Evolutionary conservation across 1,140 invertebrate genomes (phyloP).

Genomic region (Scaptodrosophila lebanonensis): DNA sequence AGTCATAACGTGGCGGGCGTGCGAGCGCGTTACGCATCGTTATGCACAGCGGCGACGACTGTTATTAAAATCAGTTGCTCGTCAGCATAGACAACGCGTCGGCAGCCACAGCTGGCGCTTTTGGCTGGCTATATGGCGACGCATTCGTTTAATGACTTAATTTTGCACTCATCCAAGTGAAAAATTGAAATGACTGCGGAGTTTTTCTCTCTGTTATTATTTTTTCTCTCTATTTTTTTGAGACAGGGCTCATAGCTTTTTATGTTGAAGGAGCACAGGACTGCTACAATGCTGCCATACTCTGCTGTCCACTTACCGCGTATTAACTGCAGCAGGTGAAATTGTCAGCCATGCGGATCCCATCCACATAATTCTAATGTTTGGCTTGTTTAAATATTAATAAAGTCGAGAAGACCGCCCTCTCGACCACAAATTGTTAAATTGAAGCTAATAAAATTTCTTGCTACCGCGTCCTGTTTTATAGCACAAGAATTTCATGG

Average conservation of each 20-base stretch:
- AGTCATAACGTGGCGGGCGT: constrained; percentile 62
- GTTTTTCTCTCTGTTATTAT: constrained; percentile 24
- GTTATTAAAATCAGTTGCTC: constrained; percentile 76
- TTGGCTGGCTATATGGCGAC: constrained; percentile 18
- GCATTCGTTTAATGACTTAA: constrained; percentile 76
- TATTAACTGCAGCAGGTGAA: constrained; percentile 63
- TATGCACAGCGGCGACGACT: constrained; percentile 74
- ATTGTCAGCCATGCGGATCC: constrained; percentile 16
- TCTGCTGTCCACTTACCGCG: too few species aligned
- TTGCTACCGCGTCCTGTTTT: constrained; percentile 52
- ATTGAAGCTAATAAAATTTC: constrained; percentile 74
- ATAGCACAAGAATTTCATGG: constrained; percentile 70
- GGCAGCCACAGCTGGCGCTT: constrained; percentile 23
- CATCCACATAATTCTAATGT: constrained; percentile 57
- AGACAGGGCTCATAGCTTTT: constrained; percentile 13
- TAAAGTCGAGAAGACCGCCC: constrained; percentile 34
- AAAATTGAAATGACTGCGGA: constrained; percentile 70
- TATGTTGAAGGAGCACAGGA: too few species aligned
- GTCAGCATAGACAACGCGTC: constrained; percentile 18
- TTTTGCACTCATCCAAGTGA: constrained; percentile 75
- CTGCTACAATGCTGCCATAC: too few species aligned
- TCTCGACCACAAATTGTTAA: constrained; percentile 65
- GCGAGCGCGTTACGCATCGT: constrained; percentile 66
- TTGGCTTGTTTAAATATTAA: constrained; percentile 65
- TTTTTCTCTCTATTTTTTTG: constrained; percentile 8